These are phyloP conservation scores for Pangasius larnaudii DNA, from an alignment of 2,797 vertebrate species.

Conservation along the genomic window DNA sequence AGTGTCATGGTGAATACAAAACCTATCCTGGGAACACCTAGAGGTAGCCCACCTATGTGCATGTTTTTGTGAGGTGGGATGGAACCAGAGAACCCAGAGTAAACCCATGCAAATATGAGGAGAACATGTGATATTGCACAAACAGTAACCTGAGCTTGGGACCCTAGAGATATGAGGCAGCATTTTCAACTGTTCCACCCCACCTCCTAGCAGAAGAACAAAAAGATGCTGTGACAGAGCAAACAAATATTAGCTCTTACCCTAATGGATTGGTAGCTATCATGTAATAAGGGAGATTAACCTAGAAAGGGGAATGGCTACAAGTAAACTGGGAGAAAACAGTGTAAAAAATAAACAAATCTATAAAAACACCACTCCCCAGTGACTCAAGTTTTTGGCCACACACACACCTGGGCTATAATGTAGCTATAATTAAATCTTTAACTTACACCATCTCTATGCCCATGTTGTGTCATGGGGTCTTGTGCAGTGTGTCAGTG, in stretches of 20 bases:
- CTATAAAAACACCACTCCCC: not conserved
- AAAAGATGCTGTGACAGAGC: not conserved
- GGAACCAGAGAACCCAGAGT: not conserved
- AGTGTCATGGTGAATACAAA: not conserved
- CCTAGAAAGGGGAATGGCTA: not conserved
- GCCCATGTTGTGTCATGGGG: conserved; percentile 10
- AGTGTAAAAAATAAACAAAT: not conserved
- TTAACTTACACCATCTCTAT: not conserved
- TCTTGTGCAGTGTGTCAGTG: not conserved
- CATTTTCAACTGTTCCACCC: not conserved
- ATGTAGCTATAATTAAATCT: not conserved
- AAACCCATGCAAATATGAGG: not conserved
- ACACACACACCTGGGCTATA: not conserved
- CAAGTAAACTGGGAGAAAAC: not conserved
- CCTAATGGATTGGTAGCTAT: not conserved
- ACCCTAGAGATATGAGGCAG: not conserved
- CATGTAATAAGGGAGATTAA: not conserved
- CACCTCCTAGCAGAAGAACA: not conserved
- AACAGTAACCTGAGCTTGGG: not conserved
- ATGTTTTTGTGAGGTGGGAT: not conserved
- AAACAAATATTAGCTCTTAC: not conserved
- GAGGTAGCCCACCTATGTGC: not conserved
- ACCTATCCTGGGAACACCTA: not conserved
- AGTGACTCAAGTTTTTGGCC: not conserved
- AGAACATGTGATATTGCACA: not conserved